phyloP scores from a whole-genome alignment of 64 coral and sea anemone genomes.

The Actinia tenebrosa region DNA sequence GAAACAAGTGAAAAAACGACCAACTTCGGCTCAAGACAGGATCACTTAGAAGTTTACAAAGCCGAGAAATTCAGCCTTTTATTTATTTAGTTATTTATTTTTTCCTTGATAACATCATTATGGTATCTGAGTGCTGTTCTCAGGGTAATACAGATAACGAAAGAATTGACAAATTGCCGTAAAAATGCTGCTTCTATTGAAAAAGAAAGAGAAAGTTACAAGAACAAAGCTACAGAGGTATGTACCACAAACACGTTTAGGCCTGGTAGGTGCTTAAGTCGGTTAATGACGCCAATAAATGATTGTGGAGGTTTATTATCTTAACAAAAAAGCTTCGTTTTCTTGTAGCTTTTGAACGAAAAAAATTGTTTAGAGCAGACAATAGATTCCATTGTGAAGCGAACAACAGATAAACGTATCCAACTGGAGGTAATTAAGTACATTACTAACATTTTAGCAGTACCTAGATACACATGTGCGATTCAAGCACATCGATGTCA shows the following conservation, averaged over 20 bases:
- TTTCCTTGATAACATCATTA: too few species aligned
- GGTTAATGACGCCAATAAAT: not conserved
- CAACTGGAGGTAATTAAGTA: not conserved
- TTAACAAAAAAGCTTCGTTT: not conserved
- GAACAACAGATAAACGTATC: not conserved
- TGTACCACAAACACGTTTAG: not conserved
- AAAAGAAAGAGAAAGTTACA: constrained; percentile 9
- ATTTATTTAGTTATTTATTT: too few species aligned
- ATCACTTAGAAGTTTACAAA: not conserved
- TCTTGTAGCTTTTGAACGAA: constrained; percentile 11
- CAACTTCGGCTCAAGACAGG: not conserved
- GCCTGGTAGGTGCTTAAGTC: not conserved
- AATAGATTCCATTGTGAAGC: constrained; percentile 3
- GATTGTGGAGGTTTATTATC: not conserved
- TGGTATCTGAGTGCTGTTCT: too few species aligned
- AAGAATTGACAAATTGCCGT: not conserved
- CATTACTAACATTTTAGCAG: not conserved
- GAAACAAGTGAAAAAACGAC: not conserved
- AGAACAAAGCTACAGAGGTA: constrained; percentile 2
- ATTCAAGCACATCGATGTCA: too few species aligned
- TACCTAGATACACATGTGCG: too few species aligned
- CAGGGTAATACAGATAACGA: not conserved
- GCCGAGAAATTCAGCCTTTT: not conserved
- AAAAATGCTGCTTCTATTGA: not conserved
- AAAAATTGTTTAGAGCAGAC: not conserved